Percentiles rank a stretch among this genome's conserved stretches.
phyloP scores from a whole-genome alignment of 2,888 invertebrate species.

The Amblyjoppa proteus region DNA sequence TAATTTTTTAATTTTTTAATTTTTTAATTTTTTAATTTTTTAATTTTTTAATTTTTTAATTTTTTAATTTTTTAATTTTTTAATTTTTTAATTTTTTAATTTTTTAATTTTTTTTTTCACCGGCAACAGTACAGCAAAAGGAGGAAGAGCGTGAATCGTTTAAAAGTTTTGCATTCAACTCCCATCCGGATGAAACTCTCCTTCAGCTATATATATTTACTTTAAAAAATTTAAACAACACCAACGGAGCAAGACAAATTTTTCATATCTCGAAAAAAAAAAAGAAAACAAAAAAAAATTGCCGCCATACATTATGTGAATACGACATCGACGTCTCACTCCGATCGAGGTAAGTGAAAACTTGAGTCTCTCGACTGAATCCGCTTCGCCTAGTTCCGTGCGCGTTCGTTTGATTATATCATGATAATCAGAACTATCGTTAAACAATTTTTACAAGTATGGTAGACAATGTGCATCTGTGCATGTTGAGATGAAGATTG shows the following conservation, averaged over 20 bases:
- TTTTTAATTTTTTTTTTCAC: too few species aligned
- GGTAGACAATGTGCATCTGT: neutral
- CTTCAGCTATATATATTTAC: neutral
- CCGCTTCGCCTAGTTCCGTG: neutral
- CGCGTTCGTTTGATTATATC: neutral
- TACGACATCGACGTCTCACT: neutral
- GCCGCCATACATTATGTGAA: too few species aligned
- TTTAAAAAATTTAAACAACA: neutral
- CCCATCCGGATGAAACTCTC: neutral
- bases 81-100: too few species aligned
- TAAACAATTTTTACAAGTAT: neutral
- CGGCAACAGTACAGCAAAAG: neutral
- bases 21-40: too few species aligned
- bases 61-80: too few species aligned
- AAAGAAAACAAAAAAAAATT: neutral
- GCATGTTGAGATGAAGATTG: neutral
- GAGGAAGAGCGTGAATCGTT: neutral
- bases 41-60: too few species aligned
- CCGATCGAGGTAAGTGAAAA: conserved; percentile 38
- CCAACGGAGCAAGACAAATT: neutral
- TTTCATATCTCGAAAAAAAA: neutral
- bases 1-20: too few species aligned
- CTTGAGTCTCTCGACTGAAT: conserved; percentile 25
- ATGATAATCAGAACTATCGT: neutral
- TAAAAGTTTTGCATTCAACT: neutral